phyloP scores from a whole-genome alignment of 2,113 vertebrate species.

The Serranochromis macrocephalus region DNA sequence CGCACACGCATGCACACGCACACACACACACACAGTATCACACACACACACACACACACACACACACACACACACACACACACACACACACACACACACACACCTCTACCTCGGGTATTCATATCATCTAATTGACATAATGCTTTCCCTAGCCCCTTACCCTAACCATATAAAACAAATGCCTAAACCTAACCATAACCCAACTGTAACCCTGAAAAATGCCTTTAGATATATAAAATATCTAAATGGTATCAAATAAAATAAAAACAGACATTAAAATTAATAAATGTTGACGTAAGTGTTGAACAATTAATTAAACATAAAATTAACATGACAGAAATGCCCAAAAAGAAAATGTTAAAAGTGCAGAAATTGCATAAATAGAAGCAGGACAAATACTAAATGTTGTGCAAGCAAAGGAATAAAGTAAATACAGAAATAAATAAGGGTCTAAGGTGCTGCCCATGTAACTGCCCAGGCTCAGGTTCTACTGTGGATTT shows the following conservation, averaged over 20 bases:
- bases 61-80: rapidly evolving
- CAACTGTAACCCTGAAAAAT: neutral
- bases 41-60: too few relatives aligned
- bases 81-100: neutral
- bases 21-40: too few relatives aligned
- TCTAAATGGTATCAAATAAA: neutral
- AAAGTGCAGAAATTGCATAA: neutral
- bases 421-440: neutral
- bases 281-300: neutral
- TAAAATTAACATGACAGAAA: neutral
- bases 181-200: neutral
- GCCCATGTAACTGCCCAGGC: neutral
- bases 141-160: neutral
- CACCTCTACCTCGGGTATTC: neutral
- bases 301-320: neutral
- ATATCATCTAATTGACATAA: neutral
- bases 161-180: neutral
- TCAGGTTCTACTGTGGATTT: neutral
- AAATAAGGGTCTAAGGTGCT: neutral
- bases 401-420: rapidly evolving
- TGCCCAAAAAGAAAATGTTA: neutral
- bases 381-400: neutral
- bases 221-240: neutral
- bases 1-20: too few relatives aligned
- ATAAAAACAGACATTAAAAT: neutral